Conservation (phyloP, 2,113 vertebrate species). For the Erythrolamprus reginae region DNA sequence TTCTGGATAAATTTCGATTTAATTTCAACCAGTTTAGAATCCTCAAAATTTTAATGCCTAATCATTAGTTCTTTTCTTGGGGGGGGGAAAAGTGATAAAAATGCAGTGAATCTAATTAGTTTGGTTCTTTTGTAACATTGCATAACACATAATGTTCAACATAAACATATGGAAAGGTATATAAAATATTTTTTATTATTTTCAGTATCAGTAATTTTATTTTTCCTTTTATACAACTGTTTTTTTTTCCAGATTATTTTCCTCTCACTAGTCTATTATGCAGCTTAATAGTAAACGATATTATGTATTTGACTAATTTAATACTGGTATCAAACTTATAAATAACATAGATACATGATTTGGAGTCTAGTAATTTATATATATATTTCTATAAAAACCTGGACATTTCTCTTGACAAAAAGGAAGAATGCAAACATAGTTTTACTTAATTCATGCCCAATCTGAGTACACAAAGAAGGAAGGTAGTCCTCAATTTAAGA, state of each 20-base stretch:
- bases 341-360: neutral
- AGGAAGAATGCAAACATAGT: neutral
- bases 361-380: neutral
- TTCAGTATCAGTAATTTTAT: neutral
- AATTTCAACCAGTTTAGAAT: neutral
- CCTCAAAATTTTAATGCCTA: neutral
- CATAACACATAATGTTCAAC: neutral
- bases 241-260: neutral
- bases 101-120: neutral
- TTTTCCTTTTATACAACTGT: neutral
- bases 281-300: neutral
- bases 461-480: neutral
- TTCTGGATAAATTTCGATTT: neutral
- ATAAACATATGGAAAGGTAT: neutral
- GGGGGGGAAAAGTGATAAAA: neutral
- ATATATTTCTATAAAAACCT: neutral
- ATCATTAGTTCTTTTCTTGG: neutral
- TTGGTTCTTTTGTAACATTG: neutral
- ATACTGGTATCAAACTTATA: neutral
- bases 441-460: neutral
- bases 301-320: neutral
- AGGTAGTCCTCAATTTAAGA: neutral
- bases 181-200: neutral
- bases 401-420: neutral
- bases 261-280: neutral